Base-by-base conservation (phyloP, 2,113 vertebrate species). In the Corythoichthys haematopterus region DNA sequence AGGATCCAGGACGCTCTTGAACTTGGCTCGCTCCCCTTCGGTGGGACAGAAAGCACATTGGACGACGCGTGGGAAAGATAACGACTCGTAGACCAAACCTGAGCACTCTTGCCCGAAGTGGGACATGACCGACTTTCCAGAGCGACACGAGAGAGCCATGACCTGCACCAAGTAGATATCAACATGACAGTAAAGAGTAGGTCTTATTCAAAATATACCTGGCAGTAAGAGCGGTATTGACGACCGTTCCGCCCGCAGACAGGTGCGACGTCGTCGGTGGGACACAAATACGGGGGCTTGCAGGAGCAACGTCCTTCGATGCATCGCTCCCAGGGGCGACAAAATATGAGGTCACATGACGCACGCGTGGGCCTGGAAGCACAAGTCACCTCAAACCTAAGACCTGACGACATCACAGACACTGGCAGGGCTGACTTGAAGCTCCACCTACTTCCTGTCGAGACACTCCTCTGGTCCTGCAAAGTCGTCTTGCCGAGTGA, bases 71-170 rank as follows among this genome's bases (percentile, higher is more conserved):
- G 12, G 6, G 13, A 65, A 11, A 7, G 16, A 0, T 1, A 4
- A 11, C 38, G 15, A 20, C 36, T 20, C 3, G 9, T 15, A 55
- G 4, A 6, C 7, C 6, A 12, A n/a, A 47, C 67, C 40, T 48
- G 58, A 37, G 62, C 90, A 91, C 0, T 9, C 0, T 0, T 4
- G 0, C 6, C 76, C 80, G 63, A 88, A 86, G 70, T 90, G 87
- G 0, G 88, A 88, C 75, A 96, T 94, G 51, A 69, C 65, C 1
- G 88, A 47, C 9, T 0, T 37, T 0, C 79, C 79, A 0, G 0
- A 64, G 3, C 76, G 69, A 68, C 95, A 85, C 0, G 77, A 70
- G 0, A 69, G 0, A 2, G 81, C 76, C 83, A 81, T 79, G 16
- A 10, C 53, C 83, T 83, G 60, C 10, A 65, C 70, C 36, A 72